phyloP scores from a whole-genome alignment of 1,140 invertebrate species.

The Kradibia gibbosae region DNA sequence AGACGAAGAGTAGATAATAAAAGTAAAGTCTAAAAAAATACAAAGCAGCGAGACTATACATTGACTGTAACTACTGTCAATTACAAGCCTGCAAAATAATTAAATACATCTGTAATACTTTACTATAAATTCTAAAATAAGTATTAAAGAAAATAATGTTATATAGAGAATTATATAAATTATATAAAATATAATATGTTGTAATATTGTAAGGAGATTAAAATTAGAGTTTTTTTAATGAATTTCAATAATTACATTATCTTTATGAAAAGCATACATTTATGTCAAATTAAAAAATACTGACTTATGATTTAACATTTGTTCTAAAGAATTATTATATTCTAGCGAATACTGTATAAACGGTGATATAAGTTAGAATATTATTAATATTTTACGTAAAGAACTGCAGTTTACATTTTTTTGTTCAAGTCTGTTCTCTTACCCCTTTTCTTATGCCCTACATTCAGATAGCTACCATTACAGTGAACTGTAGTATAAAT shows the following conservation, averaged over 20 bases:
- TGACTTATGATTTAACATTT: too few species aligned
- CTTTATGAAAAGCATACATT: not conserved
- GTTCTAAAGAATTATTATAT: too few species aligned
- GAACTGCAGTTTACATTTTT: too few species aligned
- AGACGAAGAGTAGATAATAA: not conserved
- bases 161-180: conserved; percentile 11
- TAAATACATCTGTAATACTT: not conserved
- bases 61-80: conserved; percentile 31
- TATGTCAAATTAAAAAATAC: too few species aligned
- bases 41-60: conserved; percentile 18
- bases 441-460: conserved; percentile 11
- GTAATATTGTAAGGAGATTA: too few species aligned
- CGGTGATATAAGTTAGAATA: too few species aligned
- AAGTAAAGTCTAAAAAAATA: conserved; percentile 4
- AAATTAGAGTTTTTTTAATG: not conserved
- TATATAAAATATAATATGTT: conserved; percentile 18
- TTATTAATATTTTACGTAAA: too few species aligned
- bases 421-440: not conserved
- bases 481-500: not conserved
- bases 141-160: conserved; percentile 2
- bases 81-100: not conserved
- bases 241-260: not conserved
- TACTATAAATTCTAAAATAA: conserved; percentile 12
- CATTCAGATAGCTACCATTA: not conserved
- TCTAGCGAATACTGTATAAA: too few species aligned